Base-by-base conservation (phyloP, 1,140 invertebrate genomes). In the Cotesia glomerata region DNA sequence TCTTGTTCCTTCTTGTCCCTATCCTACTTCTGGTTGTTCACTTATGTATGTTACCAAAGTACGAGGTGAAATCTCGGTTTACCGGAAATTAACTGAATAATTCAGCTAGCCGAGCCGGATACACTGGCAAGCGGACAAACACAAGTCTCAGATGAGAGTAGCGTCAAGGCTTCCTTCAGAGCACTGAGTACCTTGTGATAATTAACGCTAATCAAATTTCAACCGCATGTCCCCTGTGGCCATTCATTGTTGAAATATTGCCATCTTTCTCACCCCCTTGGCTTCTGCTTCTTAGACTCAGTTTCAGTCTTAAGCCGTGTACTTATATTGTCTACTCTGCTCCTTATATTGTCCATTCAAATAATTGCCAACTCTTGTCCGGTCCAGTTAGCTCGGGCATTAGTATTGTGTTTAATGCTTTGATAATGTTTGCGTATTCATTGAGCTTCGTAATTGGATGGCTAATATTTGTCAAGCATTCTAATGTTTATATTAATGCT, bases 1-100 rank as follows among this genome's bases (percentile, higher is more conserved):
- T 0, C 39, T 11, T 45, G 7, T 11, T 11, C 13, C 26, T 45
- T 39, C 62, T 18, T 34, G 26, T 32, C 26, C 1, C 26, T 26
- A 26, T 45, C 11, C 39, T 11, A 18, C 45, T 45, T 39, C 62
- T 18, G 58, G 26, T 32, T 14, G 62, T 64, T 69, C 16, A 36
- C 63, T 8, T 9, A 36, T 49, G 62, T 14, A 14, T 72, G 16
- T 34, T 63, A 61, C 2, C 4, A 26, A 26, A 35, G 61, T 14
- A 34, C 45, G n/a, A 26, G 56, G 58, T 56, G 74, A 51, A 75
- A 74, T 82, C 78, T 82, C 78, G 80, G 80, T 84, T 85, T 83
- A 79, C 77, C 83, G 80, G 83, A 85, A 85, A 86, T 86, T 85
- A 84, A 81, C 81, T 84, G 79, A 85, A 86, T 85, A 82, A 86